Conservation (phyloP, 1,140 invertebrate genomes). For the Drosophila setifemur region DNA sequence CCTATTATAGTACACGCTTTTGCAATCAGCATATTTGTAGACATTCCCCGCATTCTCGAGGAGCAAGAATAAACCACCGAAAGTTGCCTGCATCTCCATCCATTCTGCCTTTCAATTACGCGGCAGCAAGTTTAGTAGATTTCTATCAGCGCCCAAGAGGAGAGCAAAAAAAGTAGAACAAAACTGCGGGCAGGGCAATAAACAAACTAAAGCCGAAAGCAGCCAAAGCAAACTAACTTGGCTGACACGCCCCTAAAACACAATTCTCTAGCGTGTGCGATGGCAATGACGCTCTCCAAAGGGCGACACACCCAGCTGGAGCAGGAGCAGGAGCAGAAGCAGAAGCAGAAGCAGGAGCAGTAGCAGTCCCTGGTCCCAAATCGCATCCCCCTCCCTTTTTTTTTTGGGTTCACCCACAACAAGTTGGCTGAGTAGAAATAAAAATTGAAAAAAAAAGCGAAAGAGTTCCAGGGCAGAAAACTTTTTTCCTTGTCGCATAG, state of each 20-base stretch:
- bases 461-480: slow-evolving; percentile 12
- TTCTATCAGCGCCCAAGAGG: slow-evolving; percentile 42
- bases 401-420: slow-evolving; percentile 17
- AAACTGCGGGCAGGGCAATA: slow-evolving; percentile 48
- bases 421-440: slow-evolving; percentile 26
- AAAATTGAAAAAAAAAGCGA: slow-evolving; percentile 2
- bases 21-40: slow-evolving; percentile 16
- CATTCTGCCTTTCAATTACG: slow-evolving; percentile 56
- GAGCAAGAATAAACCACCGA: not conserved
- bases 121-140: slow-evolving; percentile 54
- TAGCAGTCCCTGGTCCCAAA: not conserved
- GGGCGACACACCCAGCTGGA: slow-evolving; percentile 39
- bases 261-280: slow-evolving; percentile 42
- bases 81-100: slow-evolving; percentile 24
- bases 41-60: slow-evolving; percentile 4
- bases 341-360: no score
- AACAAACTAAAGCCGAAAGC: slow-evolving; percentile 30
- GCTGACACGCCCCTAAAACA: slow-evolving; percentile 37
- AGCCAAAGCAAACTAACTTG: slow-evolving; percentile 35
- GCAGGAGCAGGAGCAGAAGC: no score
- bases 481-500: slow-evolving; percentile 39
- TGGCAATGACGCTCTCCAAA: slow-evolving; percentile 39
- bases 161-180: slow-evolving; percentile 19
- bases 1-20: not conserved
- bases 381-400: slow-evolving; percentile 1